phyloP scores from a whole-genome alignment of 2,113 vertebrate genomes.

The Tonatia bakeri region DNA sequence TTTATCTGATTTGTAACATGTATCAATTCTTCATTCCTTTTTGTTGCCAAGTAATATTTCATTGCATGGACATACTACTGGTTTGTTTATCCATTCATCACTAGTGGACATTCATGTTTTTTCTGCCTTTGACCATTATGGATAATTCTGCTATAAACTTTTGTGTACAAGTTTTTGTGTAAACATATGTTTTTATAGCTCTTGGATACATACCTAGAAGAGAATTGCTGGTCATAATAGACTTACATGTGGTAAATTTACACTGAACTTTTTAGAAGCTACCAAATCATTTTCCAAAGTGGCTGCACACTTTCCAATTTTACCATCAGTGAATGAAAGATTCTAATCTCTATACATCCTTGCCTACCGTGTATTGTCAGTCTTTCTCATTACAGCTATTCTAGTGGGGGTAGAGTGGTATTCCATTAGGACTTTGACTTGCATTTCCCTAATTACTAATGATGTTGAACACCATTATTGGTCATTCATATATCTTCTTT shows the following conservation, averaged over 20 bases:
- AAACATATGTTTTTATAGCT: neutral
- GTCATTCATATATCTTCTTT: neutral
- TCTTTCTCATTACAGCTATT: neutral
- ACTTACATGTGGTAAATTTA: neutral
- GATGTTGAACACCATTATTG: neutral
- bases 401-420: neutral
- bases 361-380: neutral
- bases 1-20: neutral
- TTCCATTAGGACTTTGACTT: neutral
- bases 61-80: neutral
- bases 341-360: neutral
- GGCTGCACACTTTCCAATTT: neutral
- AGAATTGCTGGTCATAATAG: neutral
- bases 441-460: neutral
- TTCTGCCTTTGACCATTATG: neutral
- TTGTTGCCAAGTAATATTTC: neutral
- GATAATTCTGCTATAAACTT: neutral
- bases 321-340: neutral
- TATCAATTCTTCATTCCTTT: neutral
- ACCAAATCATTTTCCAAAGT: neutral
- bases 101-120: neutral
- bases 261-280: neutral
- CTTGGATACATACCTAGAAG: neutral
- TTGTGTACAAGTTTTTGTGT: neutral
- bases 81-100: neutral